These are phyloP conservation scores for Sebastes cheni DNA, from an alignment of 2,797 vertebrate species.

Conservation along the genomic window DNA sequence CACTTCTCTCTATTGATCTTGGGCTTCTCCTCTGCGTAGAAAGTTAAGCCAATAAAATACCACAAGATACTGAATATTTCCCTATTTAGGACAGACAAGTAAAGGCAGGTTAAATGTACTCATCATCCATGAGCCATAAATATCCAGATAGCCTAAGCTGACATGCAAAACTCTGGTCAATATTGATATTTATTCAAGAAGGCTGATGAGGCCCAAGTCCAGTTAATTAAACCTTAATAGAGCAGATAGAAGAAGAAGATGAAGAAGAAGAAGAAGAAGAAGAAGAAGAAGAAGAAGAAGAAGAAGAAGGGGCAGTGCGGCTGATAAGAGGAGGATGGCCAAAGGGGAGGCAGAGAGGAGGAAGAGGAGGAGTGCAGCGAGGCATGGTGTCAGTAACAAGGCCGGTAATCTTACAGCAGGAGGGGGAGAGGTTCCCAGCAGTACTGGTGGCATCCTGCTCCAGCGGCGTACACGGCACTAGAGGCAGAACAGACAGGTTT, in stretches of 20 bases:
- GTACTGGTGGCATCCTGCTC: conserved; percentile 57
- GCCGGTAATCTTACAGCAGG: conserved; percentile 68
- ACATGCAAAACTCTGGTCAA: conserved; percentile 65
- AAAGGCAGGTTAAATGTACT: conserved; percentile 38
- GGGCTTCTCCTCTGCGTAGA: conserved; percentile 27
- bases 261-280: conserved; percentile 8
- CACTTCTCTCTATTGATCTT: conserved; percentile 37
- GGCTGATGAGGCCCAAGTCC: conserved; percentile 57
- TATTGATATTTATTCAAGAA: conserved; percentile 67
- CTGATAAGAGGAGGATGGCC: conserved; percentile 47
- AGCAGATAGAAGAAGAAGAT: conserved; percentile 17
- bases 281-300: conserved; percentile 8
- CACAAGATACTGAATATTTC: conserved; percentile 21
- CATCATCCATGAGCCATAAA: conserved; percentile 51
- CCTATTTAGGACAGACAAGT: conserved; percentile 3
- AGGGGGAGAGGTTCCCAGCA: conserved; percentile 56
- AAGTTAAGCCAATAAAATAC: conserved; percentile 1
- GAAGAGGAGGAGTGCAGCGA: conserved; percentile 46
- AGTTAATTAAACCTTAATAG: conserved; percentile 70
- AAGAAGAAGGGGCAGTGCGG: conserved; percentile 6
- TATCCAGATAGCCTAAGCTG: conserved; percentile 44
- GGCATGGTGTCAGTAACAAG: conserved; percentile 71
- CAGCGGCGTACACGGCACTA: conserved; percentile 42
- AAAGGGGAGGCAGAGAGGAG: conserved; percentile 19
- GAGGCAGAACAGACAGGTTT: conserved; percentile 75